phyloP scores from a whole-genome alignment of 2,797 vertebrate species.

The Artibeus jamaicensis region DNA sequence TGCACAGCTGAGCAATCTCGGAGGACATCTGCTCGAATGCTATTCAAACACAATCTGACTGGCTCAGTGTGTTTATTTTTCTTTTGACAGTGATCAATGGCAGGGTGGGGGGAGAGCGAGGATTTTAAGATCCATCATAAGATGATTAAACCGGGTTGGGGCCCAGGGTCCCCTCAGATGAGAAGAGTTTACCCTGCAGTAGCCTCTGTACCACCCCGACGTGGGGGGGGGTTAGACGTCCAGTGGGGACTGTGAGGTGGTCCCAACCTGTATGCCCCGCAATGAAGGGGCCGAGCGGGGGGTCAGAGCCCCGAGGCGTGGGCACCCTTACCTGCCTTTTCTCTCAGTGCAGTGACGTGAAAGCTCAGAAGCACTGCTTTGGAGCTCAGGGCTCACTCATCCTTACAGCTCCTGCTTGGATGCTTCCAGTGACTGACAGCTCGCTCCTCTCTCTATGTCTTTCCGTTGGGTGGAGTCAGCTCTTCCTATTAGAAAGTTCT shows the following conservation, averaged over 20 bases:
- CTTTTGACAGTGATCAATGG: constrained; percentile 38
- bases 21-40: constrained; percentile 59
- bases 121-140: not conserved
- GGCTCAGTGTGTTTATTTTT: not conserved
- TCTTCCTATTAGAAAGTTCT: not conserved
- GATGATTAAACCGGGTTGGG: not conserved
- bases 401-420: not conserved
- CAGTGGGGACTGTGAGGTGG: not conserved
- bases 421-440: not conserved
- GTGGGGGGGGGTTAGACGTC: not conserved
- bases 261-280: not conserved
- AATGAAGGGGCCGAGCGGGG: not conserved
- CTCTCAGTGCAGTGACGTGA: rapidly evolving
- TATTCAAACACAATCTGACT: constrained; percentile 28
- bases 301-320: rapidly evolving
- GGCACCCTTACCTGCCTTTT: not conserved
- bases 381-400: not conserved
- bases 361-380: not conserved
- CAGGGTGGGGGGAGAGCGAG: not conserved
- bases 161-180: not conserved
- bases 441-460: not conserved
- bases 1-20: constrained; percentile 62
- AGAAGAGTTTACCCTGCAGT: not conserved
- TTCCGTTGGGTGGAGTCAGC: not conserved
- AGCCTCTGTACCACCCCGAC: rapidly evolving